Base-by-base conservation (phyloP, 2,797 vertebrate species). In the Periophthalmus magnuspinnatus region DNA sequence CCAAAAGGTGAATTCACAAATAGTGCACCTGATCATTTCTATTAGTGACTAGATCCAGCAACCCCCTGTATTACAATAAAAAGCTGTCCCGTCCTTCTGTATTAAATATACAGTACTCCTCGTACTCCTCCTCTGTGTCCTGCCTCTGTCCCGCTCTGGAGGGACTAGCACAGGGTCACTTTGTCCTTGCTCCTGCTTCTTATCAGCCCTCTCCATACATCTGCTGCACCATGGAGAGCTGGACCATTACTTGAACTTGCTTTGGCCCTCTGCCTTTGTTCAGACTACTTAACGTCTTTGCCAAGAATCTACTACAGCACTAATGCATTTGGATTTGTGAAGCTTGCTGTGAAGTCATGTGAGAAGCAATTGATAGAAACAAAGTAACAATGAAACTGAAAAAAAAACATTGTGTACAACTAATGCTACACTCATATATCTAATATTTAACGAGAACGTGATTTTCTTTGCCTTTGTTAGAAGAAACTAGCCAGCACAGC, bases 171-270 rank as follows among this genome's bases (percentile, higher is more conserved):
- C 74, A 55, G 76, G 86, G 84, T 86, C 81, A 83, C 69, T 80
- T 65, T 74, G 41, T 74, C 79, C 74, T 84, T 74, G 36, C 85
- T 72, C 70, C 59, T 71, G 78, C 75, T 57, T 64, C 80, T 89
- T 88, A 89, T 90, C 85, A 81, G 76, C 84, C 68, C 81, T 64
- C 74, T 81, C 81, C 85, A 84, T 70, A 81, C 84, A 70, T 75
- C 80, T 75, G 67, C 77, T 75, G 64, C 63, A 70, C 74, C 52
- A 60, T 69, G 21, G 45, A 81, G 69, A 59, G 72, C 69, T 67
- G 77, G 70, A 63, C 72, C 63, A 81, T 61, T 79, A 80, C 59
- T 80, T 57, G 19, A 78, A 77, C 70, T 69, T 76, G 38, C 41
- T 67, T 24, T 82, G 67, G 65, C 75, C 59, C 28, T 64, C 28